Evolutionary conservation across 2,888 invertebrate genomes (phyloP).

Genomic region (Cerceris ruficornis): DNA sequence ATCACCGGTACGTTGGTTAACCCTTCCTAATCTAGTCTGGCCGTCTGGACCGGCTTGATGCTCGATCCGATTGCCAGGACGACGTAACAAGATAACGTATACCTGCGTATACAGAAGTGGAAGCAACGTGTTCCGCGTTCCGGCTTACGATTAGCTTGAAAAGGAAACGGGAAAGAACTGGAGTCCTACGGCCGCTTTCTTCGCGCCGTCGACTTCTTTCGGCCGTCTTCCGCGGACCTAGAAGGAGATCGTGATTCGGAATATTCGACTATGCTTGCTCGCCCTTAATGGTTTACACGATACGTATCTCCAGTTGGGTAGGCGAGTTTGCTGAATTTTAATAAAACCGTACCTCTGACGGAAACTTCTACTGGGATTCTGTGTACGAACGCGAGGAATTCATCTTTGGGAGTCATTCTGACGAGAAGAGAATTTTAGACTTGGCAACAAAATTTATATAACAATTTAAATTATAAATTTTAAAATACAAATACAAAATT

Average conservation of each 20-base stretch:
- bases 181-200: background rate
- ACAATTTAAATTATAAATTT: no score
- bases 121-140: conserved; percentile 56
- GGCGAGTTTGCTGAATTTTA: no score
- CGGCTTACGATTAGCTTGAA: conserved; percentile 22
- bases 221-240: background rate
- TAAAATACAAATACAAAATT: no score
- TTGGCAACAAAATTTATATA: no score
- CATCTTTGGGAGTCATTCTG: no score
- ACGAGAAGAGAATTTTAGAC: no score
- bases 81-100: conserved; percentile 63
- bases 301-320: no score
- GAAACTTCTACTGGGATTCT: no score
- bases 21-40: conserved; percentile 70
- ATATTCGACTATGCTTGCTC: background rate
- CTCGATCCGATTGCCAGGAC: conserved; percentile 62
- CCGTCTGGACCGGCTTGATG: conserved; percentile 62
- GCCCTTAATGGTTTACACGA: background rate
- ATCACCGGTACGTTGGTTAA: conserved; percentile 73
- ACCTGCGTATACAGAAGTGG: conserved; percentile 54
- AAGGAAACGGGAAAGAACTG: conserved; percentile 42
- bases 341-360: no score
- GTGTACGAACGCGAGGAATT: no score
- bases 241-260: background rate
- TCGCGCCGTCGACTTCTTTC: background rate